Evolutionary conservation across 2,888 invertebrate genomes (phyloP).

Genomic region (Phalera bucephala): DNA sequence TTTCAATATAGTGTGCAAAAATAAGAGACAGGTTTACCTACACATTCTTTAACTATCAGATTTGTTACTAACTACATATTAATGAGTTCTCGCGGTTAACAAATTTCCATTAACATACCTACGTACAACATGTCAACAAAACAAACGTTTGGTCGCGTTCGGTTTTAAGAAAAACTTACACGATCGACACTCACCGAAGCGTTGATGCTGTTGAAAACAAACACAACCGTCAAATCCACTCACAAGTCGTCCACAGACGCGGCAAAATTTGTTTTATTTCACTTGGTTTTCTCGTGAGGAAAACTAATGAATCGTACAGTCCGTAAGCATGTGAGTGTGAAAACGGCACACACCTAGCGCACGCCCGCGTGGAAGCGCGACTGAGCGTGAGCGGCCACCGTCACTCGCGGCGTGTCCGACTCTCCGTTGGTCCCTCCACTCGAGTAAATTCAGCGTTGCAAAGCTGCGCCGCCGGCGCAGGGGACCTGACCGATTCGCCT

Average conservation of each 20-base stretch:
- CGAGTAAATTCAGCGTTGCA: constrained; percentile 27
- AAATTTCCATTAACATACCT: constrained; percentile 36
- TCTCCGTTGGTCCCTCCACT: constrained; percentile 47
- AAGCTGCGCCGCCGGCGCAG: constrained; percentile 42
- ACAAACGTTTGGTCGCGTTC: constrained; percentile 38
- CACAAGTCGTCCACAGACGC: constrained; percentile 45
- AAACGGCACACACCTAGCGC: constrained; percentile 20
- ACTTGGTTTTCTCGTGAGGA: constrained; percentile 71
- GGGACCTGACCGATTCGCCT: constrained; percentile 60
- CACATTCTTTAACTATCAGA: too few species aligned
- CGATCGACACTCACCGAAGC: constrained; percentile 49
- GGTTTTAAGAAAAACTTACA: constrained; percentile 36
- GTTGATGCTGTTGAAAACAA: constrained; percentile 22
- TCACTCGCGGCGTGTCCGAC: constrained; percentile 15
- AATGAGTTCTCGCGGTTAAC: constrained; percentile 19
- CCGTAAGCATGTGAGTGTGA: constrained; percentile 15
- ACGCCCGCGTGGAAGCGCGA: constrained; percentile 38
- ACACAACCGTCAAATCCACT: constrained; percentile 53
- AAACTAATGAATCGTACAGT: constrained; percentile 65
- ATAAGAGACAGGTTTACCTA: too few species aligned
- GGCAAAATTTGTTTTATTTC: constrained; percentile 49
- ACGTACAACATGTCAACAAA: constrained; percentile 58
- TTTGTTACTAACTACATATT: too few species aligned
- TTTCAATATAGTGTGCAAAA: too few species aligned
- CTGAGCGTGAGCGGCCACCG: constrained; percentile 28